phyloP scores from a whole-genome alignment of 2,888 invertebrate species.

The Nymphalis urticae region DNA sequence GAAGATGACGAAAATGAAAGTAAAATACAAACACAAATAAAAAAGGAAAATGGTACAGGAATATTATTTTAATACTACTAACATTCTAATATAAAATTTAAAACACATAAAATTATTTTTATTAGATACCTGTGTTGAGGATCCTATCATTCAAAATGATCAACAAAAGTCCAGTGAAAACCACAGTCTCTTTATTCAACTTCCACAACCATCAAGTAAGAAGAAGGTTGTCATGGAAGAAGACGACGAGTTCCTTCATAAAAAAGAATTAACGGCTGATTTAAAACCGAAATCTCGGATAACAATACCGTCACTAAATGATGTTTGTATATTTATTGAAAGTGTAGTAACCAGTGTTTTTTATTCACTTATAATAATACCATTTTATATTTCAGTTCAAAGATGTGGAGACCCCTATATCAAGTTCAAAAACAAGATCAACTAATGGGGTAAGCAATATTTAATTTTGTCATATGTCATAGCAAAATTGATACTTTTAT shows the following conservation, averaged over 20 bases:
- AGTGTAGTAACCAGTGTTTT: not conserved
- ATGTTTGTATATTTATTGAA: slow-evolving; percentile 67
- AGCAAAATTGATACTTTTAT: too few relatives aligned
- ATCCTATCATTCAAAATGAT: slow-evolving; percentile 9
- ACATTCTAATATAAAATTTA: too few relatives aligned
- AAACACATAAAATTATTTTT: not conserved
- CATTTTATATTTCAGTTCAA: slow-evolving; percentile 76
- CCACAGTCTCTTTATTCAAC: slow-evolving; percentile 58
- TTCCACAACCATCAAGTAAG: slow-evolving; percentile 77
- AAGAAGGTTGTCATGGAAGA: slow-evolving; percentile 71
- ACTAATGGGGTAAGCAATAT: slow-evolving; percentile 71
- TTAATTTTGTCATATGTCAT: too few relatives aligned
- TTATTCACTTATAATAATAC: slow-evolving; percentile 10
- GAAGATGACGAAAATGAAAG: slow-evolving; percentile 57
- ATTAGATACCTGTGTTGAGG: not conserved
- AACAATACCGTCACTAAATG: slow-evolving; percentile 84
- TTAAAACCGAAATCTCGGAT: slow-evolving; percentile 83
- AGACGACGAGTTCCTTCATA: slow-evolving; percentile 84
- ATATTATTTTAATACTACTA: slow-evolving; percentile 21
- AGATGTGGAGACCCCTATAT: slow-evolving; percentile 77
- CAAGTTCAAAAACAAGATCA: slow-evolving; percentile 67
- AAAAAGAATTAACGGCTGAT: slow-evolving; percentile 71
- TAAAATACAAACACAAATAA: slow-evolving; percentile 44
- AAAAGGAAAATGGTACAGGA: slow-evolving; percentile 48
- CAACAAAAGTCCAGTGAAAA: slow-evolving; percentile 33